Percentiles rank a stretch among this genome's conserved stretches.
Evolutionary conservation across 2,888 invertebrate genomes (phyloP).

Genomic region (Folsomia candida): DNA sequence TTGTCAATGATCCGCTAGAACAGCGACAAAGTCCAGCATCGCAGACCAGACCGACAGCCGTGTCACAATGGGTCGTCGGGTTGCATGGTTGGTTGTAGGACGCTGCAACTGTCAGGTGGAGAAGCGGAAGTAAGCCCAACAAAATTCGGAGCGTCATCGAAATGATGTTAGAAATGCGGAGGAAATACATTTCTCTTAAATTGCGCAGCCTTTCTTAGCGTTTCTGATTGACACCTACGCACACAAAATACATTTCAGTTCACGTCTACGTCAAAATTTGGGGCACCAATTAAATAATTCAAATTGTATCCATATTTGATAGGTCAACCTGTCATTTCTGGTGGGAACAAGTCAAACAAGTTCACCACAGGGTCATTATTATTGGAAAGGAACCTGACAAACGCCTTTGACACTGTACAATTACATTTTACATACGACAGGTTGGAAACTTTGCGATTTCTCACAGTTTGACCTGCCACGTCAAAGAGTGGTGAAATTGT

Average conservation of each 20-base stretch:
- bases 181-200: too few species aligned
- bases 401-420: too few species aligned
- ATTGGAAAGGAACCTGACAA: too few species aligned
- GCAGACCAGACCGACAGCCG: neutral
- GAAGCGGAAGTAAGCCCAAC: neutral
- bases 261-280: neutral
- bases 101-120: neutral
- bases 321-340: too few species aligned
- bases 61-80: neutral
- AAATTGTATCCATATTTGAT: too few species aligned
- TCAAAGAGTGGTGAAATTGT: too few species aligned
- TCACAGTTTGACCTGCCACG: too few species aligned
- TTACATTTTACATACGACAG: too few species aligned
- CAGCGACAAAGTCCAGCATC: slow-evolving; percentile 12
- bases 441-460: too few species aligned
- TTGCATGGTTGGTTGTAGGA: slow-evolving; percentile 13
- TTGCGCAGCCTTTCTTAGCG: neutral
- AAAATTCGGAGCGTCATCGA: neutral
- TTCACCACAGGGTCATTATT: too few species aligned
- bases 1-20: neutral
- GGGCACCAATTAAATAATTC: neutral
- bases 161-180: neutral
- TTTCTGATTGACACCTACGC: neutral
- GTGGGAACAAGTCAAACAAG: too few species aligned
- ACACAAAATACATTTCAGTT: neutral